Conservation (phyloP, 1,140 invertebrate genomes). For the Zaprionus tsacasi region DNA sequence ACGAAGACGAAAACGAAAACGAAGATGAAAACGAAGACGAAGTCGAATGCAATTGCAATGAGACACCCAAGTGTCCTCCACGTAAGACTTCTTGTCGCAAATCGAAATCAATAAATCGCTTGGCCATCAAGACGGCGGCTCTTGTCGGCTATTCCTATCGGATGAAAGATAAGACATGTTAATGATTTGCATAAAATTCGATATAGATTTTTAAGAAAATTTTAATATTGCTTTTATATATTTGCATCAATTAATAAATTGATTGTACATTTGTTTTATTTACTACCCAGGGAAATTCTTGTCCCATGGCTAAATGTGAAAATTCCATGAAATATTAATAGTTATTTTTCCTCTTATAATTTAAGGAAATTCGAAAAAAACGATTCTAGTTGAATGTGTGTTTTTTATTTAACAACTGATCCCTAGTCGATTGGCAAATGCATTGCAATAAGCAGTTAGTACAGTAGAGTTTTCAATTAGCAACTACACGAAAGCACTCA, state of each 20-base stretch:
- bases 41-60: too few species aligned
- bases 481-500: conserved; percentile 15
- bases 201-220: background rate
- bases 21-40: too few species aligned
- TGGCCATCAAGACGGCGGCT: background rate
- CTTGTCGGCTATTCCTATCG: conserved; percentile 5
- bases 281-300: too few species aligned
- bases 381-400: too few species aligned
- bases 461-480: conserved; percentile 15
- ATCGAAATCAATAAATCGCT: background rate
- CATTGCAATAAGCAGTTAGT: background rate
- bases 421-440: background rate
- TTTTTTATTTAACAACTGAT: background rate
- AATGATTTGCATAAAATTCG: background rate
- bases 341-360: too few species aligned
- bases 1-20: too few species aligned
- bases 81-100: background rate
- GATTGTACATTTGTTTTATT: too few species aligned
- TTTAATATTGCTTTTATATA: background rate
- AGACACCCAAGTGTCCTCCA: background rate
- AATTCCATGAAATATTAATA: too few species aligned
- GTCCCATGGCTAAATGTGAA: too few species aligned
- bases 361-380: too few species aligned
- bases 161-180: background rate
- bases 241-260: background rate